Percentiles rank a stretch among this genome's conserved stretches.
Evolutionary conservation across 1,140 invertebrate genomes (phyloP).

Genomic region (Bursaphelenchus mucronatus): DNA sequence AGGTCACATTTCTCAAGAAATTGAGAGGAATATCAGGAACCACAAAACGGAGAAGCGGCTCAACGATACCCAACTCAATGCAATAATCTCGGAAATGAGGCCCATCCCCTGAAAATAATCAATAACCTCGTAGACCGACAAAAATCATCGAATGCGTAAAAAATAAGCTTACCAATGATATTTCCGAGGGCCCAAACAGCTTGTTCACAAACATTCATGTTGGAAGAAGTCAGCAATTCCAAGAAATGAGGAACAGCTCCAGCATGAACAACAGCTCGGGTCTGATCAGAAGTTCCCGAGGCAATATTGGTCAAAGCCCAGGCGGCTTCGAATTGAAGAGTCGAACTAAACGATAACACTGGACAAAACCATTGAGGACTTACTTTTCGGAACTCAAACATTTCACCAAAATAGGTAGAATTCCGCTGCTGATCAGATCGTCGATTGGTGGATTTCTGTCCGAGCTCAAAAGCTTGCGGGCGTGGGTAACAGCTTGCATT

Average conservation of each 20-base stretch:
- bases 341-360: conserved; percentile 68
- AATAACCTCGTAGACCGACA: conserved; percentile 4
- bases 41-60: conserved; percentile 81
- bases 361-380: conserved; percentile 47
- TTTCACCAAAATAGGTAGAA: conserved; percentile 84
- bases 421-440: conserved; percentile 82
- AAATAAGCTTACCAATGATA: conserved; percentile 75
- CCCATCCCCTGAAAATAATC: conserved; percentile 71
- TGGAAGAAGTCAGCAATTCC: conserved; percentile 77
- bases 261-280: conserved; percentile 84
- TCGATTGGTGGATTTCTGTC: conserved; percentile 99
- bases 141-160: conserved; percentile 1
- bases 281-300: conserved; percentile 90
- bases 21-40: conserved; percentile 84
- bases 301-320: conserved; percentile 99
- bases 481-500: conserved; percentile 55
- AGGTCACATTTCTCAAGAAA: conserved; percentile 91
- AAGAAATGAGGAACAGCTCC: conserved; percentile 92
- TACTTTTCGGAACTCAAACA: conserved; percentile 82
- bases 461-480: conserved; percentile 83
- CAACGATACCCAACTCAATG: conserved; percentile 81
- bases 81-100: conserved; percentile 83
- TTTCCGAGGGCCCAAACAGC: conserved; percentile 97
- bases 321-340: conserved; percentile 93
- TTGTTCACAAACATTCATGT: conserved; percentile 97